Evolutionary conservation across 1,140 invertebrate species (phyloP).

Genomic region (Caerostris extrusa): DNA sequence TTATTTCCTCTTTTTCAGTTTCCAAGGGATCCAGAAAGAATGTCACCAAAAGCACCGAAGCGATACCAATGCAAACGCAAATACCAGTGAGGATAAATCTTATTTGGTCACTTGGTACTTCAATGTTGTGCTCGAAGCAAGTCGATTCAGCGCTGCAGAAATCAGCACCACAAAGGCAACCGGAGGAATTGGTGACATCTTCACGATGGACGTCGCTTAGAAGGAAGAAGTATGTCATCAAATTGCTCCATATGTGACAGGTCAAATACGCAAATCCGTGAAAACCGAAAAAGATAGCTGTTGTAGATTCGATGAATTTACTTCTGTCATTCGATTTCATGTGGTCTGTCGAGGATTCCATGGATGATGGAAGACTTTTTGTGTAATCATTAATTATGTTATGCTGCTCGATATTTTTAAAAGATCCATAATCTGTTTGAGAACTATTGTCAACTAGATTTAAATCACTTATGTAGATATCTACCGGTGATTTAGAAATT

Average conservation of each 20-base stretch:
- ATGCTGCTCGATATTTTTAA: neutral
- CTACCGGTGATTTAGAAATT: neutral
- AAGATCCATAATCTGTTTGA: neutral
- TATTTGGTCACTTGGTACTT: conserved; percentile 88
- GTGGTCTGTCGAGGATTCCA: neutral
- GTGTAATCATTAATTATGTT: neutral
- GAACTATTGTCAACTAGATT: neutral
- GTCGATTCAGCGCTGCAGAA: conserved; percentile 25
- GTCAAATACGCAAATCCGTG: conserved; percentile 71
- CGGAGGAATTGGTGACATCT: too few relatives aligned
- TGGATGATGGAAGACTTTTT: too few relatives aligned
- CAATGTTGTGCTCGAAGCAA: conserved; percentile 82
- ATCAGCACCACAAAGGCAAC: conserved; percentile 22
- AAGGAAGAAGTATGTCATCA: conserved; percentile 75
- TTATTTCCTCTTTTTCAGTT: conserved; percentile 81
- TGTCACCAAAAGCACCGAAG: conserved; percentile 92
- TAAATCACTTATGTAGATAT: neutral
- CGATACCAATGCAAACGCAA: conserved; percentile 91
- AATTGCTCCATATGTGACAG: conserved; percentile 65
- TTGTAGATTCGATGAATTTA: conserved; percentile 60
- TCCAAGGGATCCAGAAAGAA: conserved; percentile 90
- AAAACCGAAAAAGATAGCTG: conserved; percentile 76
- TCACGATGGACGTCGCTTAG: neutral
- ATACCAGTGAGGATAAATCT: conserved; percentile 93
- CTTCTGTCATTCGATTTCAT: neutral